A percentile compares a stretch with the other conserved stretches of the same genome.
Conservation (phyloP, 2,888 invertebrate species). For the Drosophila kanekoi region DNA sequence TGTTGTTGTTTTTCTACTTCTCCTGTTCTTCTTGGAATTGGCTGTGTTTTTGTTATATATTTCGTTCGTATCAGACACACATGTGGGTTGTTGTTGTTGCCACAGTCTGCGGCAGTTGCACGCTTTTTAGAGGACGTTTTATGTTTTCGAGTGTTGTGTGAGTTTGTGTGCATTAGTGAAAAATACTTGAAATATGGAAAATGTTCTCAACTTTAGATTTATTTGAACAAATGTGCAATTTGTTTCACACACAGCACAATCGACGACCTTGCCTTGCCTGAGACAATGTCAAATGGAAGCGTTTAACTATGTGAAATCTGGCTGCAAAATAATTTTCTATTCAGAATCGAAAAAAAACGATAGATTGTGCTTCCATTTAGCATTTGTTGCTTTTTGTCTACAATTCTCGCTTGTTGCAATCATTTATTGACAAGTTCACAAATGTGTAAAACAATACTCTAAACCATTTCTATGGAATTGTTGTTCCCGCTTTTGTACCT, state of each 20-base stretch:
- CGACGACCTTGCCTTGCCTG: conserved; percentile 49
- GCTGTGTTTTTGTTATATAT: conserved; percentile 26
- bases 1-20: background rate
- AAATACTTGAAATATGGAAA: conserved; percentile 36
- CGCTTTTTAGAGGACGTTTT: conserved; percentile 41
- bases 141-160: conserved; percentile 41
- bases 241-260: conserved; percentile 40
- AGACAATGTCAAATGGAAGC: conserved; percentile 10
- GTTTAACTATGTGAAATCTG: conserved; percentile 32
- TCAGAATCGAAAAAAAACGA: background rate
- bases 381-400: conserved; percentile 13
- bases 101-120: conserved; percentile 41
- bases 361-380: conserved; percentile 8
- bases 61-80: conserved; percentile 32
- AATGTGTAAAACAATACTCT: conserved; percentile 54
- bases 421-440: conserved; percentile 57
- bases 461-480: conserved; percentile 48
- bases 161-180: conserved; percentile 33
- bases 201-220: conserved; percentile 56
- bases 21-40: conserved; percentile 40
- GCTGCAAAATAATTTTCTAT: conserved; percentile 3
- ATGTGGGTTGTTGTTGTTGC: conserved; percentile 7
- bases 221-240: conserved; percentile 71
- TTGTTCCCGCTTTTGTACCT: conserved; percentile 14
- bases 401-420: conserved; percentile 35